These are phyloP conservation scores for Agrotis ipsilon DNA, from an alignment of 2,888 invertebrate genomes.

Conservation along the genomic window DNA sequence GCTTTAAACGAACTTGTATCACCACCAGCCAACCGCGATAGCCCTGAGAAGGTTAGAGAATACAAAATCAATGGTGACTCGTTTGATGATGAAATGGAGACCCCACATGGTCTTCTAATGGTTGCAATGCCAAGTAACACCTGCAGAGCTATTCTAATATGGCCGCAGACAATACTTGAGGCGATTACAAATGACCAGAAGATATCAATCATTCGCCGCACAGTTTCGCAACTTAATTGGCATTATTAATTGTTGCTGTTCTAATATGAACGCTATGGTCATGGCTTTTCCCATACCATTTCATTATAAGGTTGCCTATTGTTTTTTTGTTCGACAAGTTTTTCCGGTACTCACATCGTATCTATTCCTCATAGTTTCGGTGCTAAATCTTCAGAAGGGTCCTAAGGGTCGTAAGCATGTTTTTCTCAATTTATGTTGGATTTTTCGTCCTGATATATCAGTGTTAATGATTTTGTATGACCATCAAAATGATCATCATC, in stretches of 20 bases:
- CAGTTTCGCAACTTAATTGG: constrained; percentile 70
- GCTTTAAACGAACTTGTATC: constrained; percentile 8
- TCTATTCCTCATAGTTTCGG: neutral
- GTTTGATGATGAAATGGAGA: constrained; percentile 55
- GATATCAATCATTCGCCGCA: constrained; percentile 64
- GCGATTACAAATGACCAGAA: constrained; percentile 61
- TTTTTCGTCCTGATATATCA: neutral
- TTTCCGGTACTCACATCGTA: neutral
- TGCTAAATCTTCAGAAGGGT: neutral
- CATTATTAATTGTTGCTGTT: constrained; percentile 65
- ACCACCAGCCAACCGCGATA: constrained; percentile 15
- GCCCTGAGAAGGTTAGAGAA: constrained; percentile 20
- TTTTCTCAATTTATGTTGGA: neutral
- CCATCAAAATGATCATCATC: neutral
- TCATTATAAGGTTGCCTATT: constrained; percentile 20
- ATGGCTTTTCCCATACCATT: constrained; percentile 54
- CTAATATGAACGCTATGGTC: constrained; percentile 61
- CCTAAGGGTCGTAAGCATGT: neutral
- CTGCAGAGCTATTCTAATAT: constrained; percentile 57
- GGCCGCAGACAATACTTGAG: constrained; percentile 58
- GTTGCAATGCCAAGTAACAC: constrained; percentile 54
- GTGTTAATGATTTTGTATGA: neutral
- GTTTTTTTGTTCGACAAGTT: neutral
- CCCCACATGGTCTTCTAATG: constrained; percentile 50
- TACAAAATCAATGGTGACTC: constrained; percentile 37